Evolutionary conservation across 2,113 vertebrate genomes (phyloP), one percentile per base, ranked within the genome.

Genomic region (Apeltes quadracus): DNA sequence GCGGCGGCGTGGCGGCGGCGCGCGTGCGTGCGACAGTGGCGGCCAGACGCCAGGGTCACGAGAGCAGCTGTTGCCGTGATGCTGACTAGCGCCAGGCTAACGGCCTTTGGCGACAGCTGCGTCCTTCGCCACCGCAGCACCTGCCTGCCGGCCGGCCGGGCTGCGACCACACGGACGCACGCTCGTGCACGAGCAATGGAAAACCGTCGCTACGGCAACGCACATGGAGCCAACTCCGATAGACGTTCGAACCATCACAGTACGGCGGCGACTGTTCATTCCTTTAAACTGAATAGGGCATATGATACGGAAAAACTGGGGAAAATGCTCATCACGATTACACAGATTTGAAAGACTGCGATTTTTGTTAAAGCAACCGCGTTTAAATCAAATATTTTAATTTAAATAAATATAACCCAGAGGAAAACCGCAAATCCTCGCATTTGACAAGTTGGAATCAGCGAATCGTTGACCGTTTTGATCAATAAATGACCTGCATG

Each of bases 61-160:
- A 1, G 64, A 90, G 82, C 91, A 93, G 89, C 91, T 92, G 92
- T 68, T 86, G 84, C 76, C 72, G 44, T 69, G 82, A 87, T 88
- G 90, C 82, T 84, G 83, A 90, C 87, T 81, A 81, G 81, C 29
- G 29, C 80, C 69, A 68, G 79, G 76, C 83, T 63, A 64, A 65
- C 67, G 81, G 70, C 71, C 57, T n/a, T n/a, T 56, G 80, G 62
- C 54, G 46, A 89, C 93, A 93, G 90, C 91, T 93, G 93, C 69
- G 71, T 29, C 79, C 74, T 78, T 64, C 76, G 75, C 73, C 16
- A 71, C 75, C 46, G 54, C 79, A 78, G 78, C 88, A 88, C 87
- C 86, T 92, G 84, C 69, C 65, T 39, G 68, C 53, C 59, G 69
- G 74, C 57, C 70, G 77, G 73, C 57, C 70, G 77, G 57, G 58